A percentile compares a stretch with the other conserved stretches of the same genome.
Evolutionary conservation across 1,140 invertebrate species (phyloP).

Genomic region (Diorhabda sublineata): DNA sequence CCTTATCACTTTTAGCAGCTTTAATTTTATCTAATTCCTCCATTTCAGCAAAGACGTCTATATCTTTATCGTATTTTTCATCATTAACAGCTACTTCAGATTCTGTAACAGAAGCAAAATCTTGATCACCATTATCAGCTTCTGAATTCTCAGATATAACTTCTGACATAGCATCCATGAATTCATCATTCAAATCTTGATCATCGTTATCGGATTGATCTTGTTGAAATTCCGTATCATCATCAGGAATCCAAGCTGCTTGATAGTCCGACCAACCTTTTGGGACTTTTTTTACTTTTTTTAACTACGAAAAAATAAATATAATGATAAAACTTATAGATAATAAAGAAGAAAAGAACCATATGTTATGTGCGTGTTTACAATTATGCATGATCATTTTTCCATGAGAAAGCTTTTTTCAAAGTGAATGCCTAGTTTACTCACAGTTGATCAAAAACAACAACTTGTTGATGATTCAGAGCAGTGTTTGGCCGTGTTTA

Average conservation of each 20-base stretch:
- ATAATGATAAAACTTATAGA: too few relatives aligned
- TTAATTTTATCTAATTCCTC: slow-evolving; percentile 67
- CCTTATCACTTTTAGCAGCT: slow-evolving; percentile 74
- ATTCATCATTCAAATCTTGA: slow-evolving; percentile 46
- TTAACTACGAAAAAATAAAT: slow-evolving; percentile 36
- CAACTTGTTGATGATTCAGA: too few relatives aligned
- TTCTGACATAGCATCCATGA: slow-evolving; percentile 58
- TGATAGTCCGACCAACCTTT: slow-evolving; percentile 96
- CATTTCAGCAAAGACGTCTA: slow-evolving; percentile 71
- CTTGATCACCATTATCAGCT: slow-evolving; percentile 57
- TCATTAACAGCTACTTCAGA: slow-evolving; percentile 57
- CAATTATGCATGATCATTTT: too few relatives aligned
- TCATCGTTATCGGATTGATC: slow-evolving; percentile 47
- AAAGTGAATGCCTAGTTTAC: too few relatives aligned
- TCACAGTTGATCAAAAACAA: too few relatives aligned
- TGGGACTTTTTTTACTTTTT: slow-evolving; percentile 78
- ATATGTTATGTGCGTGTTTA: too few relatives aligned
- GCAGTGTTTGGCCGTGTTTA: too few relatives aligned
- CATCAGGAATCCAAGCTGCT: slow-evolving; percentile 86
- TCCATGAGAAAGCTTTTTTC: too few relatives aligned
- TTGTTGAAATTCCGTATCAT: slow-evolving; percentile 47
- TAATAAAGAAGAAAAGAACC: too few relatives aligned
- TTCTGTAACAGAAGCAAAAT: slow-evolving; percentile 64
- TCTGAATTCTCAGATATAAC: slow-evolving; percentile 50
- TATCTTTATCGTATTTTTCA: slow-evolving; percentile 50